phyloP scores from a whole-genome alignment of 2,113 vertebrate species.

The Eurystomus gularis region DNA sequence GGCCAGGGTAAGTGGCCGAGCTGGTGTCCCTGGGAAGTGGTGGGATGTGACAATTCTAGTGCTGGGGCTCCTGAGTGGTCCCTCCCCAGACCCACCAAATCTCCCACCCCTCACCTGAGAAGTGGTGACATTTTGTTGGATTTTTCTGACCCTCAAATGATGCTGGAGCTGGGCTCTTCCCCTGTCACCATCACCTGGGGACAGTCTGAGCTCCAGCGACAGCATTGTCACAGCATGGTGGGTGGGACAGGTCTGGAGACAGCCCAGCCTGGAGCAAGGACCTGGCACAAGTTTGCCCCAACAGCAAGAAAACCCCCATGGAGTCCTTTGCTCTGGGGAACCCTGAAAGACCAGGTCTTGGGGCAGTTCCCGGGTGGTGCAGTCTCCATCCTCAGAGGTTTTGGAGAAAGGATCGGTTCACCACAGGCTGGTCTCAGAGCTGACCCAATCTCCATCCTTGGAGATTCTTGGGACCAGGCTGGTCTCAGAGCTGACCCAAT shows the following conservation, averaged over 20 bases:
- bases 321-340: not conserved
- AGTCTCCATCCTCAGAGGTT: not conserved
- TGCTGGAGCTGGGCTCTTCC: not conserved
- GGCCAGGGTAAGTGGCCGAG: slow-evolving; percentile 73
- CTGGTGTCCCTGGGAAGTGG: not conserved
- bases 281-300: not conserved
- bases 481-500: not conserved
- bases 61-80: not conserved
- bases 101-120: not conserved
- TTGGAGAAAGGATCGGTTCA: too few relatives aligned
- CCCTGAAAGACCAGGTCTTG: not conserved
- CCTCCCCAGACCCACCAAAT: not conserved
- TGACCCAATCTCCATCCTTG: not conserved
- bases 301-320: not conserved
- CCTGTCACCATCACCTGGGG: rapidly evolving
- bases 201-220: rapidly evolving
- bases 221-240: not conserved
- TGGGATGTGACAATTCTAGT: not conserved
- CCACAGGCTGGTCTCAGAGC: not conserved
- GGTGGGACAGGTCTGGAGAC: not conserved
- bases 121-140: rapidly evolving
- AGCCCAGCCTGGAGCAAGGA: not conserved
- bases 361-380: not conserved
- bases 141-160: not conserved
- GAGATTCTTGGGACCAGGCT: not conserved